Evolutionary conservation across 1,140 invertebrate genomes (phyloP).

Genomic region (Cydia fagiglandana): DNA sequence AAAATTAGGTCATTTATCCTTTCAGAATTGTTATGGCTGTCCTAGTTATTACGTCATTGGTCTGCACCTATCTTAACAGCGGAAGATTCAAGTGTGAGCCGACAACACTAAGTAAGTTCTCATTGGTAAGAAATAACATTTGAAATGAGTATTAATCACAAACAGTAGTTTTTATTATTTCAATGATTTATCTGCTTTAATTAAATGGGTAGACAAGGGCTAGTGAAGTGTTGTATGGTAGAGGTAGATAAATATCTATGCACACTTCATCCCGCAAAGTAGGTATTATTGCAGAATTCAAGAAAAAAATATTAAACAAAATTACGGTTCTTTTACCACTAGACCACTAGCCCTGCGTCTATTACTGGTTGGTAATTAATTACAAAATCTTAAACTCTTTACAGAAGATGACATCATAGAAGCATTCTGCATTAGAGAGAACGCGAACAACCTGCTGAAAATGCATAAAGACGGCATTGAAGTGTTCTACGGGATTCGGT

Average conservation of each 20-base stretch:
- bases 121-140: too few relatives aligned
- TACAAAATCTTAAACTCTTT: constrained; percentile 31
- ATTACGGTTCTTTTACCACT: too few relatives aligned
- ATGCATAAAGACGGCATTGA: constrained; percentile 63
- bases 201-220: too few relatives aligned
- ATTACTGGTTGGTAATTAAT: background rate
- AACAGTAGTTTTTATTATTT: too few relatives aligned
- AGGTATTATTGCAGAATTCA: too few relatives aligned
- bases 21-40: constrained; percentile 33
- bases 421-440: constrained; percentile 60
- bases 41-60: constrained; percentile 32
- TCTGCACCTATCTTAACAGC: constrained; percentile 40
- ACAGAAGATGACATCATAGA: constrained; percentile 49
- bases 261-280: too few relatives aligned
- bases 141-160: too few relatives aligned
- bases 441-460: constrained; percentile 57
- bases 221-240: too few relatives aligned
- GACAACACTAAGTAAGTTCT: constrained; percentile 36
- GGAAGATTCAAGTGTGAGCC: constrained; percentile 33
- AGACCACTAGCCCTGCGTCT: too few relatives aligned
- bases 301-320: too few relatives aligned
- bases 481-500: constrained; percentile 78
- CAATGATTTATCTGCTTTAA: constrained; percentile 2
- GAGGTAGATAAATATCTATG: too few relatives aligned
- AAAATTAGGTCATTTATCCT: background rate